Evolutionary conservation across 2,888 invertebrate species (phyloP), one percentile per base, ranked within the genome.

Genomic region (Chymomyza fuscimana): DNA sequence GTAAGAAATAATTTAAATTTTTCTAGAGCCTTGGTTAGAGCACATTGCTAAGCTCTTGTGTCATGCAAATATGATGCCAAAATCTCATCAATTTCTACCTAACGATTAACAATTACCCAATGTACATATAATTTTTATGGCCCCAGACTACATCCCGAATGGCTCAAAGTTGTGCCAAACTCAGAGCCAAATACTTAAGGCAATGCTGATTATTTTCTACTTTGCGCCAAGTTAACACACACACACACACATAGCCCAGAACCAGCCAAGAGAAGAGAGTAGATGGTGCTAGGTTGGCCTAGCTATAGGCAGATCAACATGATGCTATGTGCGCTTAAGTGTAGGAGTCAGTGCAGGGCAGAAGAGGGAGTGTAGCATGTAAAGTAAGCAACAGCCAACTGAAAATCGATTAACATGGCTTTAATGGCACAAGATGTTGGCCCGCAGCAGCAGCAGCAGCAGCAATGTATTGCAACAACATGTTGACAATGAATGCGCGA

Each of bases 391-490:
- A 60, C 60, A 60, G 81, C 86, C 40, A 82, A 78, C 84, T 81
- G 75, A 82, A 82, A 86, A 82, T 82, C 82, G 82, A 82, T 82
- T 82, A 86, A 84, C 82, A 86, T 73, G 81, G 79, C 85, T 81
- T 86, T 84, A 86, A 84, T 86, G 80, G 73, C 69, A 29, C 60
- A 60, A 60, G 60, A 60, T 70, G 79, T 73, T 73, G 52, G 58
- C 58, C 58, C 58, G 25, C 58, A 22, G 22, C 40, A 46, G 40
- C 40, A 46, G 40, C 29, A 10, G 22, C 58, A 12, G 40, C 5
- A 10, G 22, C 58, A 22, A 58, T 25, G 58, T 58, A 77, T 70
- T 72, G 72, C 78, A 74, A 72, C 72, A 80, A 69, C 74, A 80
- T 74, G 70, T 80, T 64, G 64, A 54, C 77, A 74, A 74, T 73